These are phyloP conservation scores for Noctuana brunneofusca DNA, from an alignment of 2,888 invertebrate species.

Conservation along the genomic window DNA sequence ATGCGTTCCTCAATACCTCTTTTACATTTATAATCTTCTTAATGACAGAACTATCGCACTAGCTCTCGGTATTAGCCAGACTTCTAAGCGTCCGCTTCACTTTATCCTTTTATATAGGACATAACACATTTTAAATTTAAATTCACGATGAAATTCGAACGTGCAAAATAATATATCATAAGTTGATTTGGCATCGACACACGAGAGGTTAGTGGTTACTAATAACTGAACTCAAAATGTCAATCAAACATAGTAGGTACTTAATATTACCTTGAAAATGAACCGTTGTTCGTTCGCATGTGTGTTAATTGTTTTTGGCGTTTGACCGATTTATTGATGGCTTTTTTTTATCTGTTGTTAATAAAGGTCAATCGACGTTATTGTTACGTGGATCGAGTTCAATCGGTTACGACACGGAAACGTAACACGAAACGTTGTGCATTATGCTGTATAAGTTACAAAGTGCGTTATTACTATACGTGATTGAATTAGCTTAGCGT, in stretches of 20 bases:
- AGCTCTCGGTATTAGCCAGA: no score
- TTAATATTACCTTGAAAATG: slow-evolving; percentile 13
- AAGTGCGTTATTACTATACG: background rate
- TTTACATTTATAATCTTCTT: no score
- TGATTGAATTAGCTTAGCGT: slow-evolving; percentile 17
- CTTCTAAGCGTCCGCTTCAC: no score
- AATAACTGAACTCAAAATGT: slow-evolving; percentile 15
- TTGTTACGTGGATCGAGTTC: slow-evolving; percentile 31
- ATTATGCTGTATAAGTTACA: slow-evolving; percentile 16
- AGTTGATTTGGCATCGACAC: background rate
- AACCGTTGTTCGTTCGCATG: slow-evolving; percentile 19
- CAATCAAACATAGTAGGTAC: background rate
- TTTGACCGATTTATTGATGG: slow-evolving; percentile 19
- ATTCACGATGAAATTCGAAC: background rate
- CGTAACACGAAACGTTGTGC: slow-evolving; percentile 39
- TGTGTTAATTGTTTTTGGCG: slow-evolving; percentile 12
- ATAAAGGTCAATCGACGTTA: slow-evolving; percentile 22
- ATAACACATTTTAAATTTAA: no score
- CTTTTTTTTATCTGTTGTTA: background rate
- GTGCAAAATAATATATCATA: background rate
- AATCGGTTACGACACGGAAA: slow-evolving; percentile 49
- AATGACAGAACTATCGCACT: no score
- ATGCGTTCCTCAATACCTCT: no score
- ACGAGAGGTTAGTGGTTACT: slow-evolving; percentile 9
- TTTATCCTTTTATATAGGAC: no score